Evolutionary conservation across 2,113 vertebrate species (phyloP), one percentile per base, ranked within the genome.

Genomic region (Mormyrus iriodes): DNA sequence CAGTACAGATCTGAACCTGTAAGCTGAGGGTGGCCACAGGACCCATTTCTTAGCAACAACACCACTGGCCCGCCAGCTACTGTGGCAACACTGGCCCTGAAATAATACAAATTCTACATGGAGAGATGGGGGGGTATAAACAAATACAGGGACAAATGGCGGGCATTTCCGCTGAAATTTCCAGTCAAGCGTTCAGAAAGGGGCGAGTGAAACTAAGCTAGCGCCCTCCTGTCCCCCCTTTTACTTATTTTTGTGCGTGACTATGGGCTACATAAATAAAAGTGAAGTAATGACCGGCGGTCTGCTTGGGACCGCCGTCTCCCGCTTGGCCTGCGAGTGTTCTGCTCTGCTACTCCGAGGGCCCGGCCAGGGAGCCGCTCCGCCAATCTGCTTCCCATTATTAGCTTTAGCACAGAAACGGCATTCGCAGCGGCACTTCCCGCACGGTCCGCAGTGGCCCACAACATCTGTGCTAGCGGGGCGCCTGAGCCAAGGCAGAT

Each of bases 361-460:
- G 39, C 82, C 82, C 82, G 15, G 44, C 19, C 6, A 27, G 35
- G 69, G 69, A 35, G 35, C 69, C 27, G 35, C 35, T 10, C 46
- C 2, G 42, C 31, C 83, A 85, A 27, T 85, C 83, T 85, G 83
- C 83, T 85, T 85, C 83, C 48, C 83, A 85, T 85, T 85, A 85
- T 51, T 51, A 85, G 44, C 83, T 51, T 24, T 27, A 19, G 85
- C 51, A 10, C 31, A 86, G 49, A 51, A 85, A 86, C 51, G 35
- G 49, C 49, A 31, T 65, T 35, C 85, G n/a, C 85, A 52, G 85
- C 85, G 15, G 31, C 31, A 35, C 85, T 86, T 86, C 85, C 85
- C 85, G n/a, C 21, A 21, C 9, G 12, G n/a, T 49, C 84, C n/a
- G 13, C 85, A 19, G 85, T 4, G 31, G 51, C 51, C 51, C 85